Evolutionary conservation across 2,113 vertebrate genomes (phyloP), one percentile per base, ranked within the genome.

Genomic region (Uria aalge): DNA sequence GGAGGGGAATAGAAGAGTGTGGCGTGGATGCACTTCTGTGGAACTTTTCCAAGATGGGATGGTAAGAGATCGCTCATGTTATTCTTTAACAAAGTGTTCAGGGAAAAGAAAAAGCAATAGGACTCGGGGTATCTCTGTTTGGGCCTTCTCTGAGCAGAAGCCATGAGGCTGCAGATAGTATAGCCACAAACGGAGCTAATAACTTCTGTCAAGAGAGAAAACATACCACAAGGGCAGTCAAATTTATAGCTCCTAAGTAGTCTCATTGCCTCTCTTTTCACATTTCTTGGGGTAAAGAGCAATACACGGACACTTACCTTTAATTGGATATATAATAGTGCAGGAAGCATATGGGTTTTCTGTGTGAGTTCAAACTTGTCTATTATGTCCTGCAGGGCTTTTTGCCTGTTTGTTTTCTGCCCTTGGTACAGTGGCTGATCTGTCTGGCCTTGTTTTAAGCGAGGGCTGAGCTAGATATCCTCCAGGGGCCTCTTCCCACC

Each of bases 301-400:
- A 78, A 22, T 45, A 45, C 34, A 22, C 11, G 22, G 38, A 52
- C 22, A 32, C 38, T 78, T 78, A 24, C 0, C 50, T 85, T 59
- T 94, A 78, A 57, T 11, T 60, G 45, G 34, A 19, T 59, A 36
- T 71, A 32, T 55, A 57, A 34, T 27, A 50, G 47, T 47, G 41
- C 22, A 71, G 52, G 41, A 75, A 30, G 24, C 63, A 6, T 18
- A 13, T 41, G 78, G 6, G 16, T 67, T 75, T 88, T 78, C 47
- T 72, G 6, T 68, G 8, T 43, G 12, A 24, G 7, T 76, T 88
- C 48, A 68, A 10, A 79, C 23, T 21, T 0, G 0, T 38, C 22
- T 82, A 3, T 48, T 53, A 6, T 14, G 17, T 78, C 60, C 52
- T 71, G 21, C 26, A 67, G 62, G 5, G 4, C 59, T 92, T 48